Evolutionary conservation across 37 sponge, comb jelly and placozoan species (phyloP).

Genomic region (Aplysina aerophoba): DNA sequence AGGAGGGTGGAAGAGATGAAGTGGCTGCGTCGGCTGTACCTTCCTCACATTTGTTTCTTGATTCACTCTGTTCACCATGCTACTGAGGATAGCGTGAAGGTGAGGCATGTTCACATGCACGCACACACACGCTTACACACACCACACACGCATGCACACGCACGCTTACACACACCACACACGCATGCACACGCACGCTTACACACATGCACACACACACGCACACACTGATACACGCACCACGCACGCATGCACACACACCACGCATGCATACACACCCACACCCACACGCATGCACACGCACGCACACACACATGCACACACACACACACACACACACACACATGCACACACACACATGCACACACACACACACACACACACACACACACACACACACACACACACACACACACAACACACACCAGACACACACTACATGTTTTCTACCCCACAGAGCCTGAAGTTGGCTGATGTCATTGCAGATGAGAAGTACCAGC

Average conservation of each 20-base stretch:
- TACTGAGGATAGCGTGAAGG: constrained; percentile 59
- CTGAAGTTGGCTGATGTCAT: constrained; percentile 75
- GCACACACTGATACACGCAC: neutral
- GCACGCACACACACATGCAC: neutral
- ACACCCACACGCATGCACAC: neutral
- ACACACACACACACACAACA: neutral
- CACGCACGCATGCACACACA: neutral
- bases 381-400: neutral
- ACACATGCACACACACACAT: neutral
- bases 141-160: neutral
- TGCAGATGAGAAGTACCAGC: constrained; percentile 71
- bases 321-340: neutral
- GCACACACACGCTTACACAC: neutral
- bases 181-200: neutral
- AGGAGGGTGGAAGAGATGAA: constrained; percentile 52
- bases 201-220: neutral
- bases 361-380: neutral
- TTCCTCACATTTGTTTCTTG: constrained; percentile 71
- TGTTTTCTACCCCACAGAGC: constrained; percentile 46
- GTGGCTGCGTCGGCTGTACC: constrained; percentile 62
- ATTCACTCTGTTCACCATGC: constrained; percentile 76
- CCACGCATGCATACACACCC: too few species aligned
- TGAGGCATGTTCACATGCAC: constrained; percentile 13
- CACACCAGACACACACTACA: neutral
- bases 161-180: neutral